Evolutionary conservation across 2,888 invertebrate genomes (phyloP).

Genomic region (Hedychridium roseum): DNA sequence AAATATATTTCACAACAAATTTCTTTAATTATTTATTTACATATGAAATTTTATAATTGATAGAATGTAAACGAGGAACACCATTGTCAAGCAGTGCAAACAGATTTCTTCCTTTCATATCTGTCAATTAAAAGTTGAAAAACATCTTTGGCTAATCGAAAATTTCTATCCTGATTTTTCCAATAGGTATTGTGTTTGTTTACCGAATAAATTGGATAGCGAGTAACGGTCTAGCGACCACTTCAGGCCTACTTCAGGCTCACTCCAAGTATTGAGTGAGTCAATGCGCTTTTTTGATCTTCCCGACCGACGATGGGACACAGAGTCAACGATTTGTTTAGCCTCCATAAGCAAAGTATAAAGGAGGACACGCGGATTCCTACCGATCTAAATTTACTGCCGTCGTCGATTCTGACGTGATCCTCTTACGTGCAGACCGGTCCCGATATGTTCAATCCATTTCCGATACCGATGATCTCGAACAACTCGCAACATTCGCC

Average conservation of each 20-base stretch:
- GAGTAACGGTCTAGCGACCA: conserved; percentile 22
- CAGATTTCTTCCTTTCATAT: too few species aligned
- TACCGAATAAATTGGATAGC: conserved; percentile 15
- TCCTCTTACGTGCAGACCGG: conserved; percentile 7
- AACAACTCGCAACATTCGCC: neutral
- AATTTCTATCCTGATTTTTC: too few species aligned
- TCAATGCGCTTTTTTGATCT: conserved; percentile 16
- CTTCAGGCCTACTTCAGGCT: conserved; percentile 24
- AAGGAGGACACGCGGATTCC: conserved; percentile 13
- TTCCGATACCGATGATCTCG: neutral
- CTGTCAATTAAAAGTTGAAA: too few species aligned
- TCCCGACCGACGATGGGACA: conserved; percentile 1
- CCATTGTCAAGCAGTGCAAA: too few species aligned
- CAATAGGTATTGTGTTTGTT: too few species aligned
- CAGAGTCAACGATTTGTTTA: conserved; percentile 17
- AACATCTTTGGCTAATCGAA: too few species aligned
- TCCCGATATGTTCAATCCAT: too few species aligned
- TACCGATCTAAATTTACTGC: neutral
- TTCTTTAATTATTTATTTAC: too few species aligned
- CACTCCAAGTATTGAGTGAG: conserved; percentile 6
- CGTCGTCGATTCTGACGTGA: conserved; percentile 10
- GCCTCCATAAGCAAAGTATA: conserved; percentile 13
- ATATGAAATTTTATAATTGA: too few species aligned
- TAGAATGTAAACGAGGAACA: too few species aligned
- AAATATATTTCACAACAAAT: too few species aligned